Evolutionary conservation across 2,888 invertebrate species (phyloP).

Genomic region (Synergus japonicus): DNA sequence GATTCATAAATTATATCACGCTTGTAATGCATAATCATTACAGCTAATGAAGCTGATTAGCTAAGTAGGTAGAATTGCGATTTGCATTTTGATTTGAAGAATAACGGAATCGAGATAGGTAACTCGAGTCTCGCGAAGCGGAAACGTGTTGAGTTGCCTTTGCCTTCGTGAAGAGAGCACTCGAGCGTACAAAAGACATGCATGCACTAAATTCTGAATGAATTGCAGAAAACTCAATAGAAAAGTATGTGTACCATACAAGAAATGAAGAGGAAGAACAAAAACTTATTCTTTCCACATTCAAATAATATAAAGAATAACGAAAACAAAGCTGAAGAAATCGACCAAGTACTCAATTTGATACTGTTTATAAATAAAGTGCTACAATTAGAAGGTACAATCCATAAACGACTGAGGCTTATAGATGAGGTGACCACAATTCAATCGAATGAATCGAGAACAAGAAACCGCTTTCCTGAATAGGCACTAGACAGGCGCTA

Average conservation of each 20-base stretch:
- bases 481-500: constrained; percentile 7
- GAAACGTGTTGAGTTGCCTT: constrained; percentile 14
- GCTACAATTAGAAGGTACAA: not conserved
- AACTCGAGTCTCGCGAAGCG: constrained; percentile 2
- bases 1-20: constrained; percentile 20
- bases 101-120: constrained; percentile 15
- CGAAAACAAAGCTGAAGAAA: not conserved
- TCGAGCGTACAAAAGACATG: constrained; percentile 1
- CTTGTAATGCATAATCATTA: constrained; percentile 33
- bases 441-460: constrained; percentile 24
- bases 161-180: not conserved
- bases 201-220: constrained; percentile 3
- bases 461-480: constrained; percentile 27
- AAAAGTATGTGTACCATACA: not conserved
- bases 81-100: constrained; percentile 38
- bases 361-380: not conserved
- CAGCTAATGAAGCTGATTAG: constrained; percentile 36
- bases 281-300: not conserved
- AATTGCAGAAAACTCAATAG: constrained; percentile 25
- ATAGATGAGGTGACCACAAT: not conserved
- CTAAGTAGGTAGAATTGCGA: constrained; percentile 12
- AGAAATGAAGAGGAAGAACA: not conserved
- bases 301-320: not conserved
- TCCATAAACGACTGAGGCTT: not conserved
- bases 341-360: not conserved